phyloP scores from a whole-genome alignment of 2,797 vertebrate species.

The Labeo calbasu region DNA sequence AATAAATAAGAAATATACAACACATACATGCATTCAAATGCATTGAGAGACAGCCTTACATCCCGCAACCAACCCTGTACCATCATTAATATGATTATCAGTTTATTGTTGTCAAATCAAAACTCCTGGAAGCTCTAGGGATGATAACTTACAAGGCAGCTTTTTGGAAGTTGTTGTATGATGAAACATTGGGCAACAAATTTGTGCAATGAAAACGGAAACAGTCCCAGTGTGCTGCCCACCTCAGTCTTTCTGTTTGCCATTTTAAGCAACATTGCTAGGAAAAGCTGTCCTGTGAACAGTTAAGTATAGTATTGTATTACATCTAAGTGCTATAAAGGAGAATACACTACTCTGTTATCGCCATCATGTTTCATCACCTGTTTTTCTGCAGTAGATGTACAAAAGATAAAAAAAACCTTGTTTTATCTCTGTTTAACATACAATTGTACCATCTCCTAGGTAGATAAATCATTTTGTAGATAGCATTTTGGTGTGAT shows the following conservation, averaged over 20 bases:
- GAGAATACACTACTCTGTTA: background rate
- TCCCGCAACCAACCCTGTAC: slow-evolving; percentile 17
- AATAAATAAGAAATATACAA: slow-evolving; percentile 62
- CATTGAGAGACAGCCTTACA: slow-evolving; percentile 26
- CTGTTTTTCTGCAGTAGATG: background rate
- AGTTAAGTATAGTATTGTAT: background rate
- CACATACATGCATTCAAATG: slow-evolving; percentile 41
- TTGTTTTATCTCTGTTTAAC: background rate
- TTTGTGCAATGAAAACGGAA: background rate
- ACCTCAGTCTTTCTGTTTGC: background rate
- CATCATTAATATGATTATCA: slow-evolving; percentile 17
- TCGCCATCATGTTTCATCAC: background rate
- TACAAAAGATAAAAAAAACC: background rate
- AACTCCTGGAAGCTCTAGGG: background rate
- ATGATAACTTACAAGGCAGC: slow-evolving; percentile 9
- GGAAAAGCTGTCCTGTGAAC: background rate
- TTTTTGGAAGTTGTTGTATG: slow-evolving; percentile 14
- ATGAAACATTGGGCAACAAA: slow-evolving; percentile 5
- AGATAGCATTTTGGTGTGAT: background rate
- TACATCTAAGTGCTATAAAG: background rate
- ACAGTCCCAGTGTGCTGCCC: background rate
- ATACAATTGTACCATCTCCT: background rate
- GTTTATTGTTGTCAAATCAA: slow-evolving; percentile 1
- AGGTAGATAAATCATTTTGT: background rate
- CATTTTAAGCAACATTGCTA: background rate